Evolutionary conservation across 2,113 vertebrate species (phyloP).

Genomic region (Myxocyprinus asiaticus): DNA sequence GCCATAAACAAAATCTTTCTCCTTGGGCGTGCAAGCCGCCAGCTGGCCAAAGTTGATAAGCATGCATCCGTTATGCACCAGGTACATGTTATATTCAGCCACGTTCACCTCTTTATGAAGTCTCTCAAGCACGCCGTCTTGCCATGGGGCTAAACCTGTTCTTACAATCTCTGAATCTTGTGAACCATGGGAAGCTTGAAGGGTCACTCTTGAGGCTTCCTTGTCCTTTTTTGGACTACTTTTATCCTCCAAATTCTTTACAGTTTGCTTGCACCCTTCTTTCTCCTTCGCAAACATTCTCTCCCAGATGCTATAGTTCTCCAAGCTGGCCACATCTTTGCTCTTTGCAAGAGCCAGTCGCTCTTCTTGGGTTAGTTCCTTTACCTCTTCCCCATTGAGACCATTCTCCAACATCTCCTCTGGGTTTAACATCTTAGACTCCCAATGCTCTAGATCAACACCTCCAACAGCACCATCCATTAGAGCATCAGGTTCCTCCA

Average conservation of each 20-base stretch:
- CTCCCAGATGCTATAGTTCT: slow-evolving; percentile 82
- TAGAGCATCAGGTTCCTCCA: slow-evolving; percentile 28
- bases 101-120: slow-evolving; percentile 81
- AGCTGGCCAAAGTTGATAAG: slow-evolving; percentile 94
- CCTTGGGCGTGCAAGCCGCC: slow-evolving; percentile 89
- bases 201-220: neutral
- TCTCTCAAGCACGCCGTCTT: slow-evolving; percentile 90
- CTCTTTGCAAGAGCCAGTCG: slow-evolving; percentile 65
- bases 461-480: slow-evolving; percentile 43
- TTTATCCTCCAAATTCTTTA: slow-evolving; percentile 39
- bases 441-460: neutral
- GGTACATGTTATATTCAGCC: slow-evolving; percentile 91
- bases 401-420: neutral
- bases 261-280: slow-evolving; percentile 67
- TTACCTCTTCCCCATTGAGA: slow-evolving; percentile 39
- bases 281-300: slow-evolving; percentile 87
- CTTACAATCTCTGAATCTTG: slow-evolving; percentile 54
- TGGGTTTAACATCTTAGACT: neutral
- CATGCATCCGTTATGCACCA: slow-evolving; percentile 91
- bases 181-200: slow-evolving; percentile 37
- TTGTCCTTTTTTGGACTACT: slow-evolving; percentile 37
- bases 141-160: slow-evolving; percentile 90
- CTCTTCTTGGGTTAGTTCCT: slow-evolving; percentile 66
- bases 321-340: slow-evolving; percentile 35
- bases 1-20: slow-evolving; percentile 95